phyloP scores from a whole-genome alignment of 2,888 invertebrate species.

The Noctua comes region DNA sequence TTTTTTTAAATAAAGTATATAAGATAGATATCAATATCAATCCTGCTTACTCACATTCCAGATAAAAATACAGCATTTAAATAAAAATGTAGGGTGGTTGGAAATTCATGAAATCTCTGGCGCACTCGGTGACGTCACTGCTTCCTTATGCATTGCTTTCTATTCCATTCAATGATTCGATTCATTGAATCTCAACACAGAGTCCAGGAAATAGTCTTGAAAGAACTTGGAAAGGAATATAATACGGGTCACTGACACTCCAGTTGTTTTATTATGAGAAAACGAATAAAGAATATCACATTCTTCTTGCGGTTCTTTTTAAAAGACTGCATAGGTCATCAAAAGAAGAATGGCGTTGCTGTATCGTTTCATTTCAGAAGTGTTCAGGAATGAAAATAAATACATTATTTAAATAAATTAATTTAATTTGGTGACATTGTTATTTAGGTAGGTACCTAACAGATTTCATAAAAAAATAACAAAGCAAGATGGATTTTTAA shows the following conservation, averaged over 20 bases:
- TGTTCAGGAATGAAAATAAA: background rate
- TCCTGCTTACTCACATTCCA: conserved; percentile 20
- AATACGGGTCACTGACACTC: conserved; percentile 24
- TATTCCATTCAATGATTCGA: conserved; percentile 65
- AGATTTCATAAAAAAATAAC: background rate
- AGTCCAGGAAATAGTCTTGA: conserved; percentile 33
- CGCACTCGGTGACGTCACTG: conserved; percentile 54
- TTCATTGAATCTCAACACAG: conserved; percentile 57
- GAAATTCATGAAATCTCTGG: conserved; percentile 73
- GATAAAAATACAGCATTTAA: conserved; percentile 70
- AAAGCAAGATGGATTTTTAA: background rate
- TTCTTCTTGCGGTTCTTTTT: background rate
- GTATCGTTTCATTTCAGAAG: background rate
- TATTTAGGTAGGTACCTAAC: background rate
- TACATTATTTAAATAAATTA: too few species aligned
- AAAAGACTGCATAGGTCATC: background rate
- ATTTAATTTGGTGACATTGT: background rate
- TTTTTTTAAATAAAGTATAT: background rate
- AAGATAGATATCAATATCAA: background rate
- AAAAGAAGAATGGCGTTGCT: background rate
- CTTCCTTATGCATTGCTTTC: conserved; percentile 75
- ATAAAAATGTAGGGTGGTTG: conserved; percentile 71
- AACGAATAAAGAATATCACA: background rate
- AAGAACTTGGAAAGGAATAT: conserved; percentile 25
- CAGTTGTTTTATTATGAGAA: conserved; percentile 1